A percentile compares a stretch with the other conserved stretches of the same genome.
phyloP scores from a whole-genome alignment of 2,113 vertebrate genomes.

The Heptranchias perlo region DNA sequence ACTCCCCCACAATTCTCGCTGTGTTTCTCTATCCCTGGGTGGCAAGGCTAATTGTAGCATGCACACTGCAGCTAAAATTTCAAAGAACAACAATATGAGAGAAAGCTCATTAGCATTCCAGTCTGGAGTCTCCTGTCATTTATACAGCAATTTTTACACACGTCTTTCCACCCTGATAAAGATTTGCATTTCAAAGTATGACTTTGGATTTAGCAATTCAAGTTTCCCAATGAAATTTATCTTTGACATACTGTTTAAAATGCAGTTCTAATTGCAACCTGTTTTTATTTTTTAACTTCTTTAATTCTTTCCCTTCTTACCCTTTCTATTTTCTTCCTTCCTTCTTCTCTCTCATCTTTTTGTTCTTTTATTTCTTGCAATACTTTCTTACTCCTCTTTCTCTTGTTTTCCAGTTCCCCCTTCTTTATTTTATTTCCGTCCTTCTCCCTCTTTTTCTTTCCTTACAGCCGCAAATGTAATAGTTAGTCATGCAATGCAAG shows the following conservation, averaged over 20 bases:
- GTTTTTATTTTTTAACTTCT: background rate
- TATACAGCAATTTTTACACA: background rate
- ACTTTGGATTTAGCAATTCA: background rate
- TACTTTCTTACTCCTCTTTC: background rate
- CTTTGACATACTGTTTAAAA: background rate
- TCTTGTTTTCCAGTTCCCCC: background rate
- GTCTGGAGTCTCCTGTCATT: background rate
- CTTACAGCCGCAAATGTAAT: background rate
- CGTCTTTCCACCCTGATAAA: background rate
- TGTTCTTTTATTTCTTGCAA: background rate
- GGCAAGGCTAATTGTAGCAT: background rate
- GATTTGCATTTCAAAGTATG: conserved; percentile 19
- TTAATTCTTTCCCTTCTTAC: background rate
- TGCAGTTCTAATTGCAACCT: background rate
- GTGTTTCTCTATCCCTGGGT: background rate
- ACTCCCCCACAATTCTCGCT: background rate
- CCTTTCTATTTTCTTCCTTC: background rate
- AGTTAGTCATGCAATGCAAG: background rate
- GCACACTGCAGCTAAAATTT: background rate
- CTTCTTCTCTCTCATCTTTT: background rate
- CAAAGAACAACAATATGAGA: background rate
- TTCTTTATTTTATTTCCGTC: background rate
- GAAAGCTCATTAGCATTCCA: background rate
- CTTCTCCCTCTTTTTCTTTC: background rate
- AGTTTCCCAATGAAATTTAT: background rate